A percentile compares a stretch with the other conserved stretches of the same genome.
Conservation (phyloP, 2,888 invertebrate species). For the Ametastegia equiseti region DNA sequence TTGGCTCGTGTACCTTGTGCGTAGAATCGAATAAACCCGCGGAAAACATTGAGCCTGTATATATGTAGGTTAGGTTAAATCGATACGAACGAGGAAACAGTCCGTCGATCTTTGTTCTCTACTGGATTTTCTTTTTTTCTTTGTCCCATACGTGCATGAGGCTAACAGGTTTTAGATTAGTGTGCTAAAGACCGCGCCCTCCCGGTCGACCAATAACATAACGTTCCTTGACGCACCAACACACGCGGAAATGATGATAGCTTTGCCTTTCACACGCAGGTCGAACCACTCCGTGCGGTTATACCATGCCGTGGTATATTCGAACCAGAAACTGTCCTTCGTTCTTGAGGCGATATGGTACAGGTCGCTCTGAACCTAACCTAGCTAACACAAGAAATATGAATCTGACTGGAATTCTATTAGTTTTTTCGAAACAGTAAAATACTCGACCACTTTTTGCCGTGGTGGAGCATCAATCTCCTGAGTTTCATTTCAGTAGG, state of each 20-base stretch:
- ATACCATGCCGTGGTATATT: background rate
- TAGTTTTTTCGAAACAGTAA: too few relatives aligned
- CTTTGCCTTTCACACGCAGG: constrained; percentile 4
- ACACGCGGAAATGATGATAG: background rate
- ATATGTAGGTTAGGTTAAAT: background rate
- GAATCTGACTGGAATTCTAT: too few relatives aligned
- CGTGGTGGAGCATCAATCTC: too few relatives aligned
- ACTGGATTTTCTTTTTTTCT: background rate
- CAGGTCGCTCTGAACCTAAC: too few relatives aligned
- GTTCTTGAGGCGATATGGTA: background rate
- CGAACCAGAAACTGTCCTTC: constrained; percentile 24
- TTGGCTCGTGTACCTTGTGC: background rate
- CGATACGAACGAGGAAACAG: background rate
- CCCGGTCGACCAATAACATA: constrained; percentile 36
- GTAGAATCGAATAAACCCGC: background rate
- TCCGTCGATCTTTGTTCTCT: background rate
- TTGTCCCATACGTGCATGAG: background rate
- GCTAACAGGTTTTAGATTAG: background rate
- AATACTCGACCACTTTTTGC: too few relatives aligned
- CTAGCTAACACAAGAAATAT: too few relatives aligned
- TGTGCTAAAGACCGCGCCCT: constrained; percentile 43
- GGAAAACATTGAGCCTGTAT: background rate
- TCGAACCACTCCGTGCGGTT: background rate
- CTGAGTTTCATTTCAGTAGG: too few relatives aligned
- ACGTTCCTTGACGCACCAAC: background rate